Evolutionary conservation across 2,888 invertebrate genomes (phyloP), one percentile per base, ranked within the genome.

Genomic region (Epinotia brunnichana): DNA sequence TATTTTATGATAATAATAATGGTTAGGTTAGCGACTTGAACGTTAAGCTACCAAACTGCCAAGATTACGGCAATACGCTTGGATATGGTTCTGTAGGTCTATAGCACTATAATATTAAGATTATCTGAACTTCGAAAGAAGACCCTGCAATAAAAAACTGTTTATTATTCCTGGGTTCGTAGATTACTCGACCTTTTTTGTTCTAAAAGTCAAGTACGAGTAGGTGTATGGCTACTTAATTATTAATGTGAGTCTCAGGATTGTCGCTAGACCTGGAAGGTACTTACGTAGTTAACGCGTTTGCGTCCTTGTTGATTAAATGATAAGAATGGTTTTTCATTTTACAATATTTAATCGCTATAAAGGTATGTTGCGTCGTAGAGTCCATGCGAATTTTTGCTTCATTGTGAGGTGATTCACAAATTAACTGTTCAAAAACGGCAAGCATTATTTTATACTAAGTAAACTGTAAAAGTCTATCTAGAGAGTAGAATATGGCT

Each of bases 211-310:
- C 77, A 81, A 81, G 75, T 76, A 76, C 77, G 81, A 81, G 75
- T 76, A 76, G 74, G 77, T 78, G 77, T 81, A 79, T 74, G 74
- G 77, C 79, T 81, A 74, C 77, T 83, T 81, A 80, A 83, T 79
- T 81, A 82, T 83, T 81, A 74, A 83, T 79, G 78, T 79, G 75
- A 79, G 79, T 74, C 77, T 77, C 75, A 73, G 77, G 75, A 80
- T 77, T 75, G 78, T 78, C 76, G 73, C 74, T 48, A 51, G 70
- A 75, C 67, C 74, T 71, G 66, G 48, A 73, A 70, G 61, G 69
- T 74, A 74, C 70, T 66, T 66, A 73, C 56, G 63, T 70, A 60
- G 67, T 64, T n/a, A 2, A 13, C 0, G 7, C 4, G 3, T 69
- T 24, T 39, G 24, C 39, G 3, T 64, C 41, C 13, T 59, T 53